Evolutionary conservation across 2,797 vertebrate genomes (phyloP).

Genomic region (Hirundo rustica): DNA sequence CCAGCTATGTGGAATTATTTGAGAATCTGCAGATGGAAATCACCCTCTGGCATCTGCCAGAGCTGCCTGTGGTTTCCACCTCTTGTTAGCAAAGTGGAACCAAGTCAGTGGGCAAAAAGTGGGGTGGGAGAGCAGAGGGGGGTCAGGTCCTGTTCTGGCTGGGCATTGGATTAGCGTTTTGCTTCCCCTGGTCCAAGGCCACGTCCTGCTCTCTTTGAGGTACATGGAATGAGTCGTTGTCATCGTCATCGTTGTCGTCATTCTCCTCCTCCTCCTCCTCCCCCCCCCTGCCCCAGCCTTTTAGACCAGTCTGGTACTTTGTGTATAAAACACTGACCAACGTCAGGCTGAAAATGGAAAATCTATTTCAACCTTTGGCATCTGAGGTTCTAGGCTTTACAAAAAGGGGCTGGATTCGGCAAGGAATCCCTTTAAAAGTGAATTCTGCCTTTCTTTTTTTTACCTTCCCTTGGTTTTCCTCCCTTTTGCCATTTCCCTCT

Average conservation of each 20-base stretch:
- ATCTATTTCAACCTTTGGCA: background rate
- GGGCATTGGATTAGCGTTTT: background rate
- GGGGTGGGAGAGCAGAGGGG: no score
- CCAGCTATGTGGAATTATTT: background rate
- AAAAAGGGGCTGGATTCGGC: background rate
- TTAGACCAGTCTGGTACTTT: background rate
- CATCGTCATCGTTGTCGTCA: background rate
- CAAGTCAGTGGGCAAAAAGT: background rate
- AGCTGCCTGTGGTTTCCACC: rapidly evolving
- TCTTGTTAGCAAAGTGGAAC: background rate
- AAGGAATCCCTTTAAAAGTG: background rate
- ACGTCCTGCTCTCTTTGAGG: rapidly evolving
- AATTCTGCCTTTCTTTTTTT: background rate
- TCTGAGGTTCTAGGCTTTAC: background rate
- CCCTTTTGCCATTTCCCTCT: background rate
- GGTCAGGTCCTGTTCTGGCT: background rate
- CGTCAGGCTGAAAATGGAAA: background rate
- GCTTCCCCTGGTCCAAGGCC: background rate
- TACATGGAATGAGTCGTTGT: background rate
- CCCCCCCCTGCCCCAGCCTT: background rate
- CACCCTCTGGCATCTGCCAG: background rate
- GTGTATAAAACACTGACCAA: background rate
- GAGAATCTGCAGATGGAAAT: background rate
- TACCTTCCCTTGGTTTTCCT: background rate
- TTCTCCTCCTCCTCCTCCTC: background rate